Evolutionary conservation across 2,113 vertebrate species (phyloP).

Genomic region (Panurus biarmicus): DNA sequence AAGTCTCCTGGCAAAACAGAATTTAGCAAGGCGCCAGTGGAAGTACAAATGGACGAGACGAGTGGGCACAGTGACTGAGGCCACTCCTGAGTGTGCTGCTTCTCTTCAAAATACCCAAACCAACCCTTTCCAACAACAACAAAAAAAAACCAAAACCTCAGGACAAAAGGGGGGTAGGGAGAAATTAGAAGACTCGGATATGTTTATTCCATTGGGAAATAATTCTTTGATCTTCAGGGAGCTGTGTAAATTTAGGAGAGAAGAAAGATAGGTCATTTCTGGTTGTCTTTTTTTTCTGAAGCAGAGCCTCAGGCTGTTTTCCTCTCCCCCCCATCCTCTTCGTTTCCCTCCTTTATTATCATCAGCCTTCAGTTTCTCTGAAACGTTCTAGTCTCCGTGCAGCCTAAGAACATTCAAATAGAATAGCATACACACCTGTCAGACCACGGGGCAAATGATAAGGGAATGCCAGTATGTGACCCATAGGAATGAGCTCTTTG

Average conservation of each 20-base stretch:
- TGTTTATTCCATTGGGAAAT: constrained; percentile 37
- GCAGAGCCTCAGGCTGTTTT: not conserved
- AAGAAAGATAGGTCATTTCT: constrained; percentile 35
- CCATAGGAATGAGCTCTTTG: constrained; percentile 4
- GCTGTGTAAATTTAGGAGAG: constrained; percentile 29
- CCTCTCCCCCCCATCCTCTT: not conserved
- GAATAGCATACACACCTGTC: not conserved
- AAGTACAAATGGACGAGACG: not conserved
- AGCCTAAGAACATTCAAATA: constrained; percentile 18
- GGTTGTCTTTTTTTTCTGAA: not conserved
- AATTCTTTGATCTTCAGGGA: constrained; percentile 53
- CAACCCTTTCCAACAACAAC: not conserved
- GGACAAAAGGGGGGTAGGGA: not conserved
- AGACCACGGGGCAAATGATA: not conserved
- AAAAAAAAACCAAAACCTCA: not conserved
- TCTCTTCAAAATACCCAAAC: not conserved
- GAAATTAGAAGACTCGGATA: not conserved
- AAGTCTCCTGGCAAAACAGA: not conserved
- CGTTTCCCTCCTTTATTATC: not conserved
- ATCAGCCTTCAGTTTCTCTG: constrained; percentile 20
- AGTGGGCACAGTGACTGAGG: not conserved
- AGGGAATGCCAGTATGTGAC: not conserved
- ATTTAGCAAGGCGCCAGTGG: not conserved
- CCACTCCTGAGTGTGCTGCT: not conserved
- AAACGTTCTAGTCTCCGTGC: constrained; percentile 1